Conservation (phyloP, 1,140 invertebrate genomes). For the Phymorhynchus buccinoides region DNA sequence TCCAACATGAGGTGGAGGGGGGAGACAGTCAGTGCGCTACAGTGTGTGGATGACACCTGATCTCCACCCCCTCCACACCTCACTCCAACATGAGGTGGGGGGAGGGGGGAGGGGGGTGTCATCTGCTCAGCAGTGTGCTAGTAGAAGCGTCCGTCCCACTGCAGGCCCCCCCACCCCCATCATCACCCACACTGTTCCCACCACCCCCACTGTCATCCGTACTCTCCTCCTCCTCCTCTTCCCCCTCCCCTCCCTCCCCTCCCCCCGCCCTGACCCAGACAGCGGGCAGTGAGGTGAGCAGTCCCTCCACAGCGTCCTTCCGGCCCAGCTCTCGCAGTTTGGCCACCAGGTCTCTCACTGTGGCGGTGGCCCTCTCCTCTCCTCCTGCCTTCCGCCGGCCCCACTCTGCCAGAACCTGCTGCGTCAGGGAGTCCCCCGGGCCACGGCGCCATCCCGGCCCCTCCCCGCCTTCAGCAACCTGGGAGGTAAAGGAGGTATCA, state of each 20-base stretch:
- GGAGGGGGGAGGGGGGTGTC: constrained; percentile 25
- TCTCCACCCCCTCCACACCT: no score
- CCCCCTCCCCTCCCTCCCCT: no score
- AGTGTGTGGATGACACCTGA: no score
- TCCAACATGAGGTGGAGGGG: no score
- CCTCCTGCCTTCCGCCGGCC: no score
- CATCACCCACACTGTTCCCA: constrained; percentile 44
- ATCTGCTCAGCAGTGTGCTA: constrained; percentile 67
- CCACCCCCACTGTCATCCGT: constrained; percentile 59
- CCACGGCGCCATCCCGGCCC: constrained; percentile 50
- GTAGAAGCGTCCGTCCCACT: constrained; percentile 51
- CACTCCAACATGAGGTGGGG: no score
- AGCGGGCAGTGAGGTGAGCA: constrained; percentile 74
- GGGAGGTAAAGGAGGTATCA: no score
- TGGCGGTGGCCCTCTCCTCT: constrained; percentile 71
- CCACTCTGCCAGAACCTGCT: constrained; percentile 76
- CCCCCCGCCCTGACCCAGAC: constrained; percentile 68
- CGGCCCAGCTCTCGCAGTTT: constrained; percentile 76
- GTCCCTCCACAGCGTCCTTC: constrained; percentile 75
- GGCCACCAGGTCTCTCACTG: constrained; percentile 73
- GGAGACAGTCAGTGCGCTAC: no score
- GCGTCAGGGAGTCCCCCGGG: constrained; percentile 72
- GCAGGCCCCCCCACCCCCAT: constrained; percentile 25
- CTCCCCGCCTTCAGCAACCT: background rate
- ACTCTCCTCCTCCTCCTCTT: constrained; percentile 64